Evolutionary conservation across 2,797 vertebrate species (phyloP).

Genomic region (Amblyraja radiata): DNA sequence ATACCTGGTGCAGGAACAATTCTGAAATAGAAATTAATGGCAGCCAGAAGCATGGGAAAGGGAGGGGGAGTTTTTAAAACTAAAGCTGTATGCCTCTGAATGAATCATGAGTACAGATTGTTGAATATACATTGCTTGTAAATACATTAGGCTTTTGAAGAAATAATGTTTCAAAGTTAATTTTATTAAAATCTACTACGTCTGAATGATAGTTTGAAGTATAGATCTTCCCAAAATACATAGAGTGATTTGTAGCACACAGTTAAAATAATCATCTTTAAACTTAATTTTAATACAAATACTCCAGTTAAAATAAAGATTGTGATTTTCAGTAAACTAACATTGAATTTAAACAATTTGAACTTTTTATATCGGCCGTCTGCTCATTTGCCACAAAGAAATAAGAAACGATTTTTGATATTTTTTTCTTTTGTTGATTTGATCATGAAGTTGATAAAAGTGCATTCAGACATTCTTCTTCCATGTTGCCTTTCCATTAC

Average conservation of each 20-base stretch:
- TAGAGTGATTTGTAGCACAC: background rate
- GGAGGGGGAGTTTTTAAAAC: background rate
- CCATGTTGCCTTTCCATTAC: background rate
- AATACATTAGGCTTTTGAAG: background rate
- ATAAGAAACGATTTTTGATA: background rate
- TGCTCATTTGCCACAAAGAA: background rate
- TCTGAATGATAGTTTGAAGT: background rate
- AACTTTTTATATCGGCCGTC: background rate
- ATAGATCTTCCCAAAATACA: background rate
- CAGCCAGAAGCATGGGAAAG: background rate
- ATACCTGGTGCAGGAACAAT: background rate
- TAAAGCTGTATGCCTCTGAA: background rate
- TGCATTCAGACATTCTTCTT: background rate
- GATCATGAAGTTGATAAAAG: constrained; percentile 15
- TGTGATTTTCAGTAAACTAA: background rate
- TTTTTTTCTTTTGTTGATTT: background rate
- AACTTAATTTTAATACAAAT: background rate
- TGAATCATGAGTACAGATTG: background rate
- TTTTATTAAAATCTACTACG: constrained; percentile 15
- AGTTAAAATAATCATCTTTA: background rate
- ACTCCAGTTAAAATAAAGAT: background rate
- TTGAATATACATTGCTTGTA: background rate
- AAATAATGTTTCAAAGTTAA: constrained; percentile 22
- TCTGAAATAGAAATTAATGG: background rate
- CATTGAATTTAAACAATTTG: background rate